phyloP scores from a whole-genome alignment of 2,888 invertebrate genomes.

The Phoenoteleia sp. region DNA sequence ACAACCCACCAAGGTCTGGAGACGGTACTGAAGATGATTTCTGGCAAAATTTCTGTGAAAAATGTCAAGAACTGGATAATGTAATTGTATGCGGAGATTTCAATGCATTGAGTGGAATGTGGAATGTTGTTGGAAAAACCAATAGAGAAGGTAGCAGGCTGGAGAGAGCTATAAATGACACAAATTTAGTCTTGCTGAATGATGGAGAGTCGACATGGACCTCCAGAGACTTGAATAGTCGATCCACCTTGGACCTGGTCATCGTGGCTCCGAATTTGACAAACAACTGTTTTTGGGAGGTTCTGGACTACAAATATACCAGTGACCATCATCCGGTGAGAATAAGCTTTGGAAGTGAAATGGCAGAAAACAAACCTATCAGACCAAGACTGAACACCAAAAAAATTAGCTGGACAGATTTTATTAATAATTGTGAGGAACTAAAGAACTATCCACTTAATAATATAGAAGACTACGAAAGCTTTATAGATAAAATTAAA shows the following conservation, averaged over 20 bases:
- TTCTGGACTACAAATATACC: background rate
- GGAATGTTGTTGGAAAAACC: background rate
- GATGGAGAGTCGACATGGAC: background rate
- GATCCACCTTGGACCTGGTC: background rate
- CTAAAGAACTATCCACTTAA: background rate
- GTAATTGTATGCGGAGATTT: conserved; percentile 21
- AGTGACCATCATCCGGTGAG: conserved; percentile 17
- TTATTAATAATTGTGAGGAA: background rate
- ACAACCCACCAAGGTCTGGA: conserved; percentile 30
- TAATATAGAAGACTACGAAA: background rate
- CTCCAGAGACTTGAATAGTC: background rate
- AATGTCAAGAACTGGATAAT: background rate
- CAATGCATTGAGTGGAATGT: background rate
- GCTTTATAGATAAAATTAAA: background rate
- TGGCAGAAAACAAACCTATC: background rate
- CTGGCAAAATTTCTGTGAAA: conserved; percentile 16
- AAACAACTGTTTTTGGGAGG: background rate
- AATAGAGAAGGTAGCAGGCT: conserved; percentile 17
- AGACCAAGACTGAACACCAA: conserved; percentile 14
- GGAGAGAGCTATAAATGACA: background rate
- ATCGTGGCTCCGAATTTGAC: background rate
- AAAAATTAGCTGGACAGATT: background rate
- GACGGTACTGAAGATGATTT: background rate
- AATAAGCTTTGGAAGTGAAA: background rate
- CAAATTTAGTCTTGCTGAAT: background rate